Base-by-base conservation (phyloP, 2,797 vertebrate genomes). In the Acipenser oxyrinchus region DNA sequence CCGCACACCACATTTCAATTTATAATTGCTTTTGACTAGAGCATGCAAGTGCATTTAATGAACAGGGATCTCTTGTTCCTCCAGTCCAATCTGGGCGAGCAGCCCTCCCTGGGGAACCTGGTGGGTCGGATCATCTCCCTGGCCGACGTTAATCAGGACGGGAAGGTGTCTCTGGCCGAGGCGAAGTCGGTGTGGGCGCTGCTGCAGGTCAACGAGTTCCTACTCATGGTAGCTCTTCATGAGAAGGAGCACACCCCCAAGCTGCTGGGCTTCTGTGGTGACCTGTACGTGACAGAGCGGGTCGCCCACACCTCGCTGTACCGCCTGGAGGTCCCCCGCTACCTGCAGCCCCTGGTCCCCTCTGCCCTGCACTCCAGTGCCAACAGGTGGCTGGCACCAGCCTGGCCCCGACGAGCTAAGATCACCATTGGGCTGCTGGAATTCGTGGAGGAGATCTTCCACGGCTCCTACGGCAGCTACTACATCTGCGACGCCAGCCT, bases 361-460 rank as follows among this genome's bases (percentile, higher is more conserved):
- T 81, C 91, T 0, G 79, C 90, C 0, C 6, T 93, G 66, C 92
- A 85, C 69, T 76, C 82, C 1, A 66, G 91, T 37, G 51, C 97
- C 62, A 95, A 95, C 83, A 95, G 89, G 79, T 99, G 96, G 96
- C 88, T 96, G 0, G 93, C 95, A 0, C 97, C 96, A 0, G 89
- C 96, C 0, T 99, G 97, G 97, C 95, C 97, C 0, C 89, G 89
- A 49, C 80, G 96, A 4, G 96, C 95, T 3, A 94, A 93, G 71
- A 92, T 97, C 0, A 89, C 94, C 80, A 92, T 99, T 0, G 97
- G 97, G 50, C 86, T 99, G n/a, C 85, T 99, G 81, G 97, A 99
- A 77, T 97, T 99, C 0, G 93, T 98, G 77, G 97, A 99, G 70
- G 97, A 99, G 73, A 93, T 98, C 7, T 99, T 99, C 82, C 97